phyloP scores from a whole-genome alignment of 1,140 invertebrate species.

The Megalopta genalis region DNA sequence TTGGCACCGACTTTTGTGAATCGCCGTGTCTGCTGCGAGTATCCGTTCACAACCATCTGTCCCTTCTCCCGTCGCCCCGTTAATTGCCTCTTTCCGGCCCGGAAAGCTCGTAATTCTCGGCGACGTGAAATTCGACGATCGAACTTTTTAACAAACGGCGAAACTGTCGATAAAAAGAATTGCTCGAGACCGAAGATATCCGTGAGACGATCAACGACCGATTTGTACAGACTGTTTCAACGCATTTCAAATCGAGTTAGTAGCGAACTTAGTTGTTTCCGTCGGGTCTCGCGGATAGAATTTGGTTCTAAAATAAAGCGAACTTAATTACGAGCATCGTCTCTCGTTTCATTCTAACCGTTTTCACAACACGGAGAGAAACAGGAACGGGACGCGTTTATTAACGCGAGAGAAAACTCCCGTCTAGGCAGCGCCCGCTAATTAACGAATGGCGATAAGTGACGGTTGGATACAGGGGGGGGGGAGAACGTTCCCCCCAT shows the following conservation, averaged over 20 bases:
- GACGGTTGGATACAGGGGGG: constrained; percentile 28
- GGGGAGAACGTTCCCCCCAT: not conserved
- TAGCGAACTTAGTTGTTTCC: not conserved
- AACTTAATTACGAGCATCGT: not conserved
- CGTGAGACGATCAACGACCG: no score
- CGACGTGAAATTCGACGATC: no score
- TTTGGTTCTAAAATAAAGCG: not conserved
- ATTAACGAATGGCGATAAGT: constrained; percentile 38
- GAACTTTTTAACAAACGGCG: no score
- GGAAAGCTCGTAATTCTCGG: no score
- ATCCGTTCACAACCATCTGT: constrained; percentile 17
- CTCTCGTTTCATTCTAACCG: not conserved
- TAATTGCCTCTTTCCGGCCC: no score
- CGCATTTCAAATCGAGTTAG: not conserved
- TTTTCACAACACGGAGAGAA: constrained; percentile 3
- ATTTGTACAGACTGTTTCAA: no score
- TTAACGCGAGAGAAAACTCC: constrained; percentile 42
- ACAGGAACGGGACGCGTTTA: constrained; percentile 33
- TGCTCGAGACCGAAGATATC: no score
- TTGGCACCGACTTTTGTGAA: constrained; percentile 48
- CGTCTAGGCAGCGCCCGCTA: constrained; percentile 41
- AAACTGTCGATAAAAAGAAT: no score
- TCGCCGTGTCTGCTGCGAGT: constrained; percentile 22
- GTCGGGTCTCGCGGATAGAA: not conserved
- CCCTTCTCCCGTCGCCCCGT: not conserved